Evolutionary conservation across 1,140 invertebrate genomes (phyloP).

Genomic region (Achroia grisella): DNA sequence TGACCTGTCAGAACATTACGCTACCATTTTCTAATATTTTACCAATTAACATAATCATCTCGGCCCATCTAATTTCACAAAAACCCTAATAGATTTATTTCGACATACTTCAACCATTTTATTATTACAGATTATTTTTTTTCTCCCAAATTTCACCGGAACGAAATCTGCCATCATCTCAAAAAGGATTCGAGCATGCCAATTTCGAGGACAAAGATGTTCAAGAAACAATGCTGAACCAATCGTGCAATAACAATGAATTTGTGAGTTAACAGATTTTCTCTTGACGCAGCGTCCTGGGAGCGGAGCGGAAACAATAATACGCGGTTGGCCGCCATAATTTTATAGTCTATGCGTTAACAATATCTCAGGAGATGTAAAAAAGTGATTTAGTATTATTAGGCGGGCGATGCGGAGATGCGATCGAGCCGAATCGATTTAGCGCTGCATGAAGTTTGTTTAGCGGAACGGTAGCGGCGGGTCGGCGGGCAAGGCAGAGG

Average conservation of each 20-base stretch:
- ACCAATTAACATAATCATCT: slow-evolving; percentile 8
- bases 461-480: slow-evolving; percentile 49
- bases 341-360: slow-evolving; percentile 64
- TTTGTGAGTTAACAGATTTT: slow-evolving; percentile 53
- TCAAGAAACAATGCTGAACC: slow-evolving; percentile 64
- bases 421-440: slow-evolving; percentile 61
- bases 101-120: slow-evolving; percentile 23
- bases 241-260: slow-evolving; percentile 41
- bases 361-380: slow-evolving; percentile 51
- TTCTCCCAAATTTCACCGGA: slow-evolving; percentile 41
- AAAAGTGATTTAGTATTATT: slow-evolving; percentile 61
- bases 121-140: slow-evolving; percentile 40
- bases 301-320: slow-evolving; percentile 50
- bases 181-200: slow-evolving; percentile 32
- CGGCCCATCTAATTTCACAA: slow-evolving; percentile 9
- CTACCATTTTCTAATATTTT: slow-evolving; percentile 36
- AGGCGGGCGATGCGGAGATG: slow-evolving; percentile 42
- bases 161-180: slow-evolving; percentile 30
- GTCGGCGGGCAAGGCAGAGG: slow-evolving; percentile 12
- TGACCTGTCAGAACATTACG: slow-evolving; percentile 20
- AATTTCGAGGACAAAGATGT: slow-evolving; percentile 66
- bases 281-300: slow-evolving; percentile 29
- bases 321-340: slow-evolving; percentile 41
- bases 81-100: slow-evolving; percentile 30
- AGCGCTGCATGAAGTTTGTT: slow-evolving; percentile 63